Evolutionary conservation across 2,888 invertebrate species (phyloP), one percentile per base, ranked within the genome.

Genomic region (Netelia fuscicornis): DNA sequence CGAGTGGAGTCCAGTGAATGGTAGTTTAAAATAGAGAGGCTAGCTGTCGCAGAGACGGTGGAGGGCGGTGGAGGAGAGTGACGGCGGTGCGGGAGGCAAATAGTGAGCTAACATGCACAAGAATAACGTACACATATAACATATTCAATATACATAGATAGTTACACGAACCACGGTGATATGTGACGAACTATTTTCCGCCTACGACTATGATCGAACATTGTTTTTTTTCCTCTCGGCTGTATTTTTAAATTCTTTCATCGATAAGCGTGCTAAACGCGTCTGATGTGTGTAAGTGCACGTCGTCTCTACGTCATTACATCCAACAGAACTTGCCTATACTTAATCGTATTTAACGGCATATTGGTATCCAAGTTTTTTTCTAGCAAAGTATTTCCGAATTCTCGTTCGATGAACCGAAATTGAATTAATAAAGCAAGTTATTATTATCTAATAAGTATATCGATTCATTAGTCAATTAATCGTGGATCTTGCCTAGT

Each of bases 1-100:
- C 88, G 91, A 91, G 90, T 92, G 90, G 86, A 90, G 89, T 88
- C 88, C 84, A 87, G 90, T 92, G 89, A 90, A 91, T 91, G 91
- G 90, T 91, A 89, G 91, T 90, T 91, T 91, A 89, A 91, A 91
- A 91, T 90, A 91, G 89, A 88, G 89, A 88, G 79, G 65, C 77
- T 48, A 79, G 83, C 75, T 64, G 75, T 76, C 67, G 76, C 75
- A 70, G 52, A 48, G 30, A 42, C 37, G 64, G 52, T 13, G 17
- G 3, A 42, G 23, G 17, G 8, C 20, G 17, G 17, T 17, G 17
- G 52, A 17, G 8, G 37, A 37, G n/a, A 68, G 60, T 30, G 68
- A 58, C 60, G 65, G 42, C 10, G 58, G 48, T 30, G n/a, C 30
- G 65, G 76, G 37, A 67, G 71, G 70, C 23, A 56, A 75, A 71